Percentiles rank a stretch among this genome's conserved stretches.
These are phyloP conservation scores for Drosophila neonasuta DNA, from an alignment of 2,888 invertebrate species.

Conservation along the genomic window DNA sequence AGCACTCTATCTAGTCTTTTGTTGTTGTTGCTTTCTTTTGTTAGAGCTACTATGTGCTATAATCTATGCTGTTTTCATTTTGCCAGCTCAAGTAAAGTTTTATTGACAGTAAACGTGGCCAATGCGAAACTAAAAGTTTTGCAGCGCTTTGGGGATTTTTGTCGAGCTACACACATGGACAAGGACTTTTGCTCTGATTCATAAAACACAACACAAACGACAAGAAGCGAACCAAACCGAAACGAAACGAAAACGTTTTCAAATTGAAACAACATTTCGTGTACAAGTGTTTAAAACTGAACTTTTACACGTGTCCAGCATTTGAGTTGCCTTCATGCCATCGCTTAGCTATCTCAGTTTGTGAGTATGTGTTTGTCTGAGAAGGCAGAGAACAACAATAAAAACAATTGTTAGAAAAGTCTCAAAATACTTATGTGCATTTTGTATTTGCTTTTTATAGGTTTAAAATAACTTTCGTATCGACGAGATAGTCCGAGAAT, in stretches of 20 bases:
- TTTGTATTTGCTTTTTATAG: conserved; percentile 52
- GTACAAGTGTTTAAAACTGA: conserved; percentile 71
- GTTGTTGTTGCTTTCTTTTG: conserved; percentile 5
- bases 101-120: conserved; percentile 75
- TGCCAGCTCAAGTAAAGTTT: conserved; percentile 66
- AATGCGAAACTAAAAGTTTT: conserved; percentile 66
- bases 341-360: background rate
- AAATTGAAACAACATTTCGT: conserved; percentile 63
- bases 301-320: conserved; percentile 72
- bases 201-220: conserved; percentile 57
- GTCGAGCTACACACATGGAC: conserved; percentile 28
- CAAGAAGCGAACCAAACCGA: background rate
- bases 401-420: conserved; percentile 50
- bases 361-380: conserved; percentile 5
- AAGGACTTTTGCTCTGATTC: conserved; percentile 55
- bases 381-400: conserved; percentile 50
- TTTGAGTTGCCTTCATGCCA: conserved; percentile 47
- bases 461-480: conserved; percentile 48
- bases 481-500: conserved; percentile 8
- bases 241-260: conserved; percentile 37
- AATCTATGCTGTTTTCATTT: conserved; percentile 65
- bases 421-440: conserved; percentile 57
- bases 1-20: conserved; percentile 7
- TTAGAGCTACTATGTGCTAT: conserved; percentile 18
- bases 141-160: conserved; percentile 57